A percentile compares a stretch with the other conserved stretches of the same genome.
These are phyloP conservation scores for Micronycteris hirsuta DNA, from an alignment of 2,113 vertebrate species.

Conservation along the genomic window DNA sequence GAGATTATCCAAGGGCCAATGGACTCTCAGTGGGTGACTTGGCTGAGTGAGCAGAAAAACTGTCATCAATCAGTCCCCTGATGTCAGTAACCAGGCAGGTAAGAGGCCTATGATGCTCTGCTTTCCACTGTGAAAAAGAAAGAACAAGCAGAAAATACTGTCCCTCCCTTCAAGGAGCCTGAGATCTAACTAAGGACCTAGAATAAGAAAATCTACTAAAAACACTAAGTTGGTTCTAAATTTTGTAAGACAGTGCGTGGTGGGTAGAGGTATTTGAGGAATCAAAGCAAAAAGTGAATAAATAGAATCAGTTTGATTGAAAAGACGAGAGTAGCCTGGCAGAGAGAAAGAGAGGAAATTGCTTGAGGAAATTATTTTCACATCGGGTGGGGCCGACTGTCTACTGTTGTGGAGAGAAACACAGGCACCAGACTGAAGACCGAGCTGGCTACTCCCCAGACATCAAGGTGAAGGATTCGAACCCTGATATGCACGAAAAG, in stretches of 20 bases:
- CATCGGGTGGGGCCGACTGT: background rate
- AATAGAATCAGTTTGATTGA: background rate
- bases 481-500: accelerated
- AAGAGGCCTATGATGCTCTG: accelerated
- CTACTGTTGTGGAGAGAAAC: background rate
- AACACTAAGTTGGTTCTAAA: background rate
- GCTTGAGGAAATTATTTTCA: background rate
- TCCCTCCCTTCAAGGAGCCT: background rate
- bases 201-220: background rate
- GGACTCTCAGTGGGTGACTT: background rate
- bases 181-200: background rate
- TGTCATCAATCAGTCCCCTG: background rate
- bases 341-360: background rate
- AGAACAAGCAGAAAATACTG: background rate
- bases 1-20: background rate
- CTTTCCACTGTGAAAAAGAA: background rate
- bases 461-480: accelerated
- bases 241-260: background rate
- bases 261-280: background rate
- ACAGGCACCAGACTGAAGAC: background rate
- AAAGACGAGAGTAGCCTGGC: background rate
- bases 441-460: no score
- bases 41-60: background rate
- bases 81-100: background rate
- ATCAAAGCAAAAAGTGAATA: background rate